Evolutionary conservation across 2,113 vertebrate species (phyloP).

Genomic region (Nothocercus julius): DNA sequence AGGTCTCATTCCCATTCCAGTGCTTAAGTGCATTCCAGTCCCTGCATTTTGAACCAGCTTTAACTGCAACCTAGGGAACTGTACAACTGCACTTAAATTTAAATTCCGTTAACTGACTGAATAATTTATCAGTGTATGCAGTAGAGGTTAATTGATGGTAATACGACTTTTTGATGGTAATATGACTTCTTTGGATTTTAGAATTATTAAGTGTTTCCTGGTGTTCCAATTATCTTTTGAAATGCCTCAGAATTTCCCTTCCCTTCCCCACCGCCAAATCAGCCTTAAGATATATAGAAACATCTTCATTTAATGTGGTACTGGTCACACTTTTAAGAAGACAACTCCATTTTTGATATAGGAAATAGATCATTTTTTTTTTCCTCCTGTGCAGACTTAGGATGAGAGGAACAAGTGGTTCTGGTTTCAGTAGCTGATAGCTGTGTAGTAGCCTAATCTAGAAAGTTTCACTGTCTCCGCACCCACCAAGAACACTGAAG

Average conservation of each 20-base stretch:
- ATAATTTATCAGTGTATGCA: slow-evolving; percentile 21
- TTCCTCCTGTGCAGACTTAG: background rate
- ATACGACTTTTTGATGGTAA: background rate
- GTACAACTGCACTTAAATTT: slow-evolving; percentile 13
- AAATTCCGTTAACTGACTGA: slow-evolving; percentile 4
- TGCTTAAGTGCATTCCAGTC: background rate
- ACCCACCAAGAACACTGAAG: background rate
- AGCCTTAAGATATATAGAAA: background rate
- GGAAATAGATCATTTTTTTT: background rate
- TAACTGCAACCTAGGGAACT: background rate
- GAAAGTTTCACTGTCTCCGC: background rate
- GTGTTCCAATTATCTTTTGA: background rate
- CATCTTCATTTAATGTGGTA: background rate
- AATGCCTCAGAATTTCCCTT: background rate
- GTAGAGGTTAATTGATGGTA: background rate
- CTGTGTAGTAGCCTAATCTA: background rate
- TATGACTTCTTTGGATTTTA: background rate
- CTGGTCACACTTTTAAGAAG: background rate
- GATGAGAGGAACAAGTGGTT: background rate
- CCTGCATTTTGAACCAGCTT: background rate
- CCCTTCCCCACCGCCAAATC: background rate
- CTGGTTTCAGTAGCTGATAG: background rate
- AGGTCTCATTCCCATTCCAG: background rate
- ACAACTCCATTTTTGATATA: background rate
- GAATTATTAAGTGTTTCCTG: background rate